phyloP scores from a whole-genome alignment of 2,113 vertebrate species.

The Pimephales promelas region DNA sequence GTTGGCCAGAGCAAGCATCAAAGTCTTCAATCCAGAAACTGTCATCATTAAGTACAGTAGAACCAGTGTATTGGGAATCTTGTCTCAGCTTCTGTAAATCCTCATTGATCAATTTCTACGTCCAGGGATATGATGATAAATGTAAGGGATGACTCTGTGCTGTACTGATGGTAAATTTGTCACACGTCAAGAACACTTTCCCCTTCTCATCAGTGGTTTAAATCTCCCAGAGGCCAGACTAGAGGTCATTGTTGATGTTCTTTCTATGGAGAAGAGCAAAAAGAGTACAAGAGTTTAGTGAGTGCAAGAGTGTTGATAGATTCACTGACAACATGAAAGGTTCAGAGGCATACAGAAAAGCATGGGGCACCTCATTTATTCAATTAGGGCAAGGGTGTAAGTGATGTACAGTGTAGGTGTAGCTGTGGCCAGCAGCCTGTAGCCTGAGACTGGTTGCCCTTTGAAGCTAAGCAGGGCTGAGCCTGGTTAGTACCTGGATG shows the following conservation, averaged over 20 bases:
- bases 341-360: slow-evolving; percentile 6
- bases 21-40: slow-evolving; percentile 30
- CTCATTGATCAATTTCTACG: slow-evolving; percentile 48
- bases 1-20: background rate
- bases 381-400: background rate
- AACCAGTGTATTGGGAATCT: slow-evolving; percentile 41
- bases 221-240: slow-evolving; percentile 15
- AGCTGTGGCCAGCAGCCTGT: no score
- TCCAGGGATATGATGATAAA: slow-evolving; percentile 50
- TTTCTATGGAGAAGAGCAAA: background rate
- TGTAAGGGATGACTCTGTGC: slow-evolving; percentile 23
- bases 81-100: slow-evolving; percentile 21
- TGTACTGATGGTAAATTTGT: slow-evolving; percentile 40
- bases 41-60: slow-evolving; percentile 47
- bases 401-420: background rate
- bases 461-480: no score
- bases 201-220: background rate
- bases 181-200: slow-evolving; percentile 36
- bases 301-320: slow-evolving; percentile 20
- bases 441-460: no score
- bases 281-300: background rate
- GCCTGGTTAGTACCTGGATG: no score
- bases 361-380: background rate
- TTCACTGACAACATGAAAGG: background rate
- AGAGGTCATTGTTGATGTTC: slow-evolving; percentile 38